Base-by-base conservation (phyloP, 2,797 vertebrate genomes). In the Hoplostethus mediterraneus region DNA sequence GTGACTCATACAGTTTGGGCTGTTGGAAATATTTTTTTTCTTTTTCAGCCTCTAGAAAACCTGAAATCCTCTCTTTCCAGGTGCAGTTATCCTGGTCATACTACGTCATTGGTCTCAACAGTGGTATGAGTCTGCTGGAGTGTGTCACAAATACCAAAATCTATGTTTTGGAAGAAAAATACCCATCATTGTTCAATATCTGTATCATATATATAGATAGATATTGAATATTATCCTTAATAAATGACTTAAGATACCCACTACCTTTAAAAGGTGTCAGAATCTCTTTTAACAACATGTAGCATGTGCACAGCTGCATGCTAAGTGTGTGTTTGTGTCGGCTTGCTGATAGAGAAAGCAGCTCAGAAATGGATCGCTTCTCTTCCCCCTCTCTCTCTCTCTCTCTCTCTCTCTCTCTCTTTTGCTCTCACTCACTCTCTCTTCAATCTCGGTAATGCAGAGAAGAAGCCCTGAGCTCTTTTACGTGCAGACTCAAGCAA, bases 401-500 rank as follows among this genome's bases (percentile, higher is more conserved):
- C 30, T 16, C 36, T 61, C 55, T 51, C 42, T 57, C 64, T 58
- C 31, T 38, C 33, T 17, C 21, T 52, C 40, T 69, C 38, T 47
- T 48, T 28, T 21, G 28, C 12, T 6, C 40, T 13, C 56, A 31
- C 69, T 61, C 60, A 0, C 45, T 69, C 76, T 62, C 70, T 64
- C 72, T 76, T 82, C 81, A 75, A 72, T 86, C 80, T 83, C 84
- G 0, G 76, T 88, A 81, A 86, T 84, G 82, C 85, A 55, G 73
- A 71, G 75, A 75, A 73, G 84, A 89, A 21, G 84, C 89, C 81
- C 71, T 82, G 80, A 93, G 89, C 89, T 87, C 80, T 79, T 88
- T 81, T 87, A 87, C 73, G 69, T 92, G 91, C 90, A 89, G 77
- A 90, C 85, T 84, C 83, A 83, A 90, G 87, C 87, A 87, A 82